Evolutionary conservation across 2,797 vertebrate species (phyloP), one percentile per base, ranked within the genome.

Genomic region (Alectoris magna): DNA sequence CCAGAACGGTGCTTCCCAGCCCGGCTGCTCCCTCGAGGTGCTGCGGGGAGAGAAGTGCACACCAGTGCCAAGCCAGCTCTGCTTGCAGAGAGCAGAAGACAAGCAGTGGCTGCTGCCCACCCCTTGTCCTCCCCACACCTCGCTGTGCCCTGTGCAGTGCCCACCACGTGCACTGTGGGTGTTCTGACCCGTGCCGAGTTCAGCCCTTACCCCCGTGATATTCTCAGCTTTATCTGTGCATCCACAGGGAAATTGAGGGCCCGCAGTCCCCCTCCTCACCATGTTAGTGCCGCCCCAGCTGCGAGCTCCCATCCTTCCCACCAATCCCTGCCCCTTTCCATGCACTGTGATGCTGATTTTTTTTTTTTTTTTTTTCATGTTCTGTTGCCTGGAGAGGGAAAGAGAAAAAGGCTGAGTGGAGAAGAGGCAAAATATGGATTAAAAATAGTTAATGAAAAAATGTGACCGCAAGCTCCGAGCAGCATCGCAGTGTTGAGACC

Each of bases 401-500:
- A 79, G 64, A 69, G 67, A 78, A 59, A 91, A 88, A 91, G 38
- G 55, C 84, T 87, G 69, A 85, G 82, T 0, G 0, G 94, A 74
- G 72, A 93, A 84, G 38, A 85, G 89, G 89, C 89, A 92, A 95
- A 96, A 95, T 63, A 48, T 39, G 73, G 91, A 96, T 96, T 96
- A 93, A 96, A 94, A 96, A 96, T 93, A 94, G 92, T 95, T 95
- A 95, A 96, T 91, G 92, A 92, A 95, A 94, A 93, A 92, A 96
- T 93, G 92, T 69, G 94, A 94, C 95, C n/a, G 7, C 84, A 66
- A 92, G 34, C 77, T 48, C 88, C 59, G 89, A 87, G 36, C 64
- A 18, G 36, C 86, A 84, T 75, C 1, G 6, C 78, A 74, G 79
- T 59, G 80, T 83, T 94, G 60, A 80, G 88, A 71, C 7, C 87